phyloP scores from a whole-genome alignment of 2,888 invertebrate genomes.

The Ischnura elegans region DNA sequence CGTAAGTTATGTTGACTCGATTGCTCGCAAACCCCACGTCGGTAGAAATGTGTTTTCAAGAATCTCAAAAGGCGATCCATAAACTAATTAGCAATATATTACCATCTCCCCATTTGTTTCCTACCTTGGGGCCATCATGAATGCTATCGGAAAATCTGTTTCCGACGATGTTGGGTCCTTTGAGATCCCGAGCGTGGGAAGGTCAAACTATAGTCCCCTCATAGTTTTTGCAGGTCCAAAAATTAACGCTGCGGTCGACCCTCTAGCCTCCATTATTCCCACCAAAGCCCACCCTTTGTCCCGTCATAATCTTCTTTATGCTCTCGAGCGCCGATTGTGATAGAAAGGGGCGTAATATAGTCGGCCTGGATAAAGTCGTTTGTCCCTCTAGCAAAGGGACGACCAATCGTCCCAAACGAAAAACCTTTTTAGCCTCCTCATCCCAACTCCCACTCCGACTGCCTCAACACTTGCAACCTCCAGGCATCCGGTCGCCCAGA shows the following conservation, averaged over 20 bases:
- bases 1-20: no score
- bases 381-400: not conserved
- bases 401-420: not conserved
- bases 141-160: not conserved
- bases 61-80: not conserved
- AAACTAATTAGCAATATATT: not conserved
- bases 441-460: not conserved
- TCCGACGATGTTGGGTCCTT: not conserved
- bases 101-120: not conserved
- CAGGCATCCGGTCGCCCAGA: not conserved
- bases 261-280: not conserved
- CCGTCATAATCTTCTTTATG: not conserved
- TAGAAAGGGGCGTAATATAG: not conserved
- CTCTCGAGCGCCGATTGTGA: not conserved
- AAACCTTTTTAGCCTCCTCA: not conserved
- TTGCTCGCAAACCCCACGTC: no score
- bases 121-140: not conserved
- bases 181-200: not conserved
- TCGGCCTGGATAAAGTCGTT: slow-evolving; percentile 15
- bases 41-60: no score
- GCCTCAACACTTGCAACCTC: not conserved
- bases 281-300: not conserved
- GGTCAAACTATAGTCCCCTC: not conserved
- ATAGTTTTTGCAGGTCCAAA: not conserved
- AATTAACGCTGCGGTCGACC: not conserved